Percentiles rank a stretch among this genome's conserved stretches.
phyloP scores from a whole-genome alignment of 23 tunicate genomes.

The Styela clava region DNA sequence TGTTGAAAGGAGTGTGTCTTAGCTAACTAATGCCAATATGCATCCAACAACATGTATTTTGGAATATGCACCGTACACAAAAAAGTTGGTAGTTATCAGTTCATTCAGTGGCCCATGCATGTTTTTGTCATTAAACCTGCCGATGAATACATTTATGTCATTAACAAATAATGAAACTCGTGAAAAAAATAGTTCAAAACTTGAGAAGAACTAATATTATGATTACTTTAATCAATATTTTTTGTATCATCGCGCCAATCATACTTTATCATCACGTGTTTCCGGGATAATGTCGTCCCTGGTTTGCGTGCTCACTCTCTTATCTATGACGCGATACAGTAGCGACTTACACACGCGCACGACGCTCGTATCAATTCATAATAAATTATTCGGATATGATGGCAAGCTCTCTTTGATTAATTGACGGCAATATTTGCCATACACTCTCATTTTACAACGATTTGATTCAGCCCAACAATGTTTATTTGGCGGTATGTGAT shows the following conservation, averaged over 20 bases:
- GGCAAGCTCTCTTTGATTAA: background rate
- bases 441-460: background rate
- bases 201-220: too few relatives aligned
- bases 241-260: background rate
- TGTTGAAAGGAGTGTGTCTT: too few relatives aligned
- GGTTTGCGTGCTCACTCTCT: background rate
- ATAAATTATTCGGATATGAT: too few relatives aligned
- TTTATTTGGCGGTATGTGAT: background rate
- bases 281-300: background rate
- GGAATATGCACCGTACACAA: too few relatives aligned
- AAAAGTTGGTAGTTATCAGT: too few relatives aligned
- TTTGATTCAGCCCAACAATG: background rate
- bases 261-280: background rate
- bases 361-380: background rate
- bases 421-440: background rate
- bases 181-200: too few relatives aligned
- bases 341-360: background rate
- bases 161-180: too few relatives aligned
- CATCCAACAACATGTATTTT: too few relatives aligned
- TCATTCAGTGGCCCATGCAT: too few relatives aligned
- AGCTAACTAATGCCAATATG: too few relatives aligned
- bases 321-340: background rate
- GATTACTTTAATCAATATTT: background rate
- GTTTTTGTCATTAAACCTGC: too few relatives aligned
- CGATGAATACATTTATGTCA: too few relatives aligned